Evolutionary conservation across 2,888 invertebrate genomes (phyloP), one percentile per base, ranked within the genome.

Genomic region (Chouioia cunea): DNA sequence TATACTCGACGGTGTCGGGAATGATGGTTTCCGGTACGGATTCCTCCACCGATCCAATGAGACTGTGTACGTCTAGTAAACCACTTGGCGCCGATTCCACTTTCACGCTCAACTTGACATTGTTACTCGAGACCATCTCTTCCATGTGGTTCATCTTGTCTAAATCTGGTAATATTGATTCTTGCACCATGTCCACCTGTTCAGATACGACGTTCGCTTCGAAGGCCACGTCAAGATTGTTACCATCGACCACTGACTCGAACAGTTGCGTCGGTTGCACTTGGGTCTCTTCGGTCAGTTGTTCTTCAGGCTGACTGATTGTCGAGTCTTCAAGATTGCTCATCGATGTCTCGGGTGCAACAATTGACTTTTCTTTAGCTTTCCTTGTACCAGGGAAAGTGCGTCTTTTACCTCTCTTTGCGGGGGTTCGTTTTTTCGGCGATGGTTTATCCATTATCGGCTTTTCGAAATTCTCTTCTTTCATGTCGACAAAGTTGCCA

Each of bases 1-100:
- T 91, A 85, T 90, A 93, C 53, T 91, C 91, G 75, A 83, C 86
- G 67, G 81, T 88, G 78, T 86, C 90, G 81, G 77, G 88, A 85
- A 79, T 88, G 77, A 85, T 88, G 82, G 82, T 88, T 84, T 80
- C 89, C 75, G 74, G 87, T 79, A 83, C 86, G 46, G 81, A 87
- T 67, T 88, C 88, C 69, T 88, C 88, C 16, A 86, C 83, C 0
- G 86, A 80, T 60, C 87, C 85, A 8, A 82, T 80, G 58, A 83
- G 73, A 71, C 76, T 80, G 52, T 82, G 78, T 59, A 79, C 76
- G 27, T 76, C 77, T 27, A 82, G 69, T 59, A 80, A 74, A 36
- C 76, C 74, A 6, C 78, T 75, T 0, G 79, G 76, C 1, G 79
- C 70, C 57, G 86, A 84, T 68, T 86, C 86, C 58, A 82, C 81